Conservation (phyloP, 2,888 invertebrate genomes). For the Orthonychiurus folsomi region DNA sequence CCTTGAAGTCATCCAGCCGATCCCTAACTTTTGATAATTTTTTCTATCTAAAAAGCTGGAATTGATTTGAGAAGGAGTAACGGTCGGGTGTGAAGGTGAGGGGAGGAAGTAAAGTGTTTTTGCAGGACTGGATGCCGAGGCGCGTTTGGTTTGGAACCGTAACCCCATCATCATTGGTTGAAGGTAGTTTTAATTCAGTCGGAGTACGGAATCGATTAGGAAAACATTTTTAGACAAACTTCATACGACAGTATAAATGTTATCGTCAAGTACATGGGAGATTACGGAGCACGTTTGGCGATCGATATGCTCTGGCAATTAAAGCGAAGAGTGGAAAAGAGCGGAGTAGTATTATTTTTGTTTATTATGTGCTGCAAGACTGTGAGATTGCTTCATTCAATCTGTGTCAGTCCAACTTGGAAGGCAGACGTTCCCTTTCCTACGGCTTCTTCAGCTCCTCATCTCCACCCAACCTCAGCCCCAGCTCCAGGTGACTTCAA, state of each 20-base stretch:
- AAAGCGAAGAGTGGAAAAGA: constrained; percentile 32
- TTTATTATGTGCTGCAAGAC: constrained; percentile 31
- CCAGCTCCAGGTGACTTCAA: not conserved
- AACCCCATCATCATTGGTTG: not conserved
- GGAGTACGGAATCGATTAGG: constrained; percentile 31
- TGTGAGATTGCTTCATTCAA: constrained; percentile 34
- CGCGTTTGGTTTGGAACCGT: not conserved
- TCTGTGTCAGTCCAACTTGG: constrained; percentile 28
- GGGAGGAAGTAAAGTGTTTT: not conserved
- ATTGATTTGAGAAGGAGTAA: not conserved
- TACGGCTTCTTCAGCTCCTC: no score
- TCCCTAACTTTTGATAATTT: not conserved
- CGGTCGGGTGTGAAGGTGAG: not conserved
- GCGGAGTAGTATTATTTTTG: constrained; percentile 33
- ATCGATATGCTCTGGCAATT: constrained; percentile 32
- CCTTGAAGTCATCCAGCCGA: no score
- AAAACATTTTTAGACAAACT: constrained; percentile 37
- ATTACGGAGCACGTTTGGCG: constrained; percentile 30
- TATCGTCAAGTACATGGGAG: constrained; percentile 31
- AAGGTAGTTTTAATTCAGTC: constrained; percentile 18
- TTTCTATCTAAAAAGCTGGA: not conserved
- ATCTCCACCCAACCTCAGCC: not conserved
- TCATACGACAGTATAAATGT: constrained; percentile 34
- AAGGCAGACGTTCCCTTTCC: constrained; percentile 4
- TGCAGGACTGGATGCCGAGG: not conserved